These are phyloP conservation scores for Ptychochromis oligacanthus DNA, from an alignment of 2,113 vertebrate genomes.

Conservation along the genomic window DNA sequence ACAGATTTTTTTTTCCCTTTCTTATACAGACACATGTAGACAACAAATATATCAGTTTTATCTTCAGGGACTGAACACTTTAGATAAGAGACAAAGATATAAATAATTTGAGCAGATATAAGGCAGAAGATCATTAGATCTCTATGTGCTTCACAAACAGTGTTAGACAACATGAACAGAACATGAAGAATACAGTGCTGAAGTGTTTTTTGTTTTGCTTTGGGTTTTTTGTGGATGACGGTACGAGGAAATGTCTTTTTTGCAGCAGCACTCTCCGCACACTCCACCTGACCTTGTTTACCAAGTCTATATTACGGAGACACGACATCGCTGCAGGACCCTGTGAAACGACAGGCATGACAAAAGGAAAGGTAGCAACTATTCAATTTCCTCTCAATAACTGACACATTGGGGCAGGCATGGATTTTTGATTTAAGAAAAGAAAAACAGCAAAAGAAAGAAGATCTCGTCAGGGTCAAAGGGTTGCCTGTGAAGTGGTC, in stretches of 20 bases:
- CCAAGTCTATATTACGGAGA: conserved; percentile 4
- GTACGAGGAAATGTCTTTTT: conserved; percentile 17
- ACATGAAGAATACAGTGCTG: not conserved
- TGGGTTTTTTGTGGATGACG: conserved; percentile 6
- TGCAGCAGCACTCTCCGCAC: conserved; percentile 1
- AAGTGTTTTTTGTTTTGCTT: not conserved
- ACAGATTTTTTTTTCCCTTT: not conserved
- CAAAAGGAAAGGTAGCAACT: not conserved
- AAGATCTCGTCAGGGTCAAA: not conserved
- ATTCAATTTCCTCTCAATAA: conserved; percentile 26
- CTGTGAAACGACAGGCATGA: not conserved
- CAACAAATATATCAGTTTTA: not conserved
- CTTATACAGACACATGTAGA: not conserved
- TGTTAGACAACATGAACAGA: fast-evolving
- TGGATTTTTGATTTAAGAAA: not conserved
- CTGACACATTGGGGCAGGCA: not conserved
- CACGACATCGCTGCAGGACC: not conserved
- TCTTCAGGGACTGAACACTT: not conserved
- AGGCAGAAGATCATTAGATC: not conserved
- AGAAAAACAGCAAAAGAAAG: not conserved
- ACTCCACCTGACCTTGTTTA: not conserved
- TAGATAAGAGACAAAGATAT: not conserved
- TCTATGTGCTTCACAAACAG: not conserved
- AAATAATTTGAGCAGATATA: not conserved
- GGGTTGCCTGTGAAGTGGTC: conserved; percentile 5